Evolutionary conservation across 2,113 vertebrate species (phyloP), one percentile per base, ranked within the genome.

Genomic region (Hippocampus comes): DNA sequence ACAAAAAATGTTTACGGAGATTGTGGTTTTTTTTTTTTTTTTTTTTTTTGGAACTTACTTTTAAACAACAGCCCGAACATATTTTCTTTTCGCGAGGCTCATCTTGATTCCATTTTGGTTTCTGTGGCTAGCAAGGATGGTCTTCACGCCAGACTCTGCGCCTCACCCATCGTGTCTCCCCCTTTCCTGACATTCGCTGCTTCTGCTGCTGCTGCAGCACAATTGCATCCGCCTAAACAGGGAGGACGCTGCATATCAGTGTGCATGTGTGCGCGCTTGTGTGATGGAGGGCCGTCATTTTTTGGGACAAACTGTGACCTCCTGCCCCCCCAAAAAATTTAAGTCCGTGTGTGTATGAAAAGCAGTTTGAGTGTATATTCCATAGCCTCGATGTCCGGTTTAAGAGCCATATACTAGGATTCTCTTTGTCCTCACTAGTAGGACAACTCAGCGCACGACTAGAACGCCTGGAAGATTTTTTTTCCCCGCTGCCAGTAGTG

Each of bases 241-340:
- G 67, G 77, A 77, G 65, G 71, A 72, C 73, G 73, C 82, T 77
- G 78, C 84, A 88, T 87, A 82, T 86, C 83, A 84, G 48, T 67
- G 42, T 38, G 67, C 20, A 9, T 66, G 64, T 21, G 42, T 10
- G 41, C 5, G 63, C 11, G 21, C 42, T 8, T 43, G 9, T 5
- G 9, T 14, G 8, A 15, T 73, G 76, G 51, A 53, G 73, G 61
- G 56, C 77, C 64, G 78, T 72, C 75, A 70, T 71, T 79, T 70
- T 82, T 49, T 15, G 80, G 76, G 76, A 42, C 67, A 59, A 56
- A 70, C 64, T 42, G n/a, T 41, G 74, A 84, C 79, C 68, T 60
- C 60, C 63, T 63, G 73, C 2, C 5, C 34, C 34, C 61, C 48
- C 76, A 84, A 21, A 41, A 68, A 43, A 68, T 70, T 42, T 68